Percentiles rank a stretch among this genome's conserved stretches.
These are phyloP conservation scores for Daphoenositta chrysoptera DNA, from an alignment of 2,113 vertebrate genomes.

Conservation along the genomic window DNA sequence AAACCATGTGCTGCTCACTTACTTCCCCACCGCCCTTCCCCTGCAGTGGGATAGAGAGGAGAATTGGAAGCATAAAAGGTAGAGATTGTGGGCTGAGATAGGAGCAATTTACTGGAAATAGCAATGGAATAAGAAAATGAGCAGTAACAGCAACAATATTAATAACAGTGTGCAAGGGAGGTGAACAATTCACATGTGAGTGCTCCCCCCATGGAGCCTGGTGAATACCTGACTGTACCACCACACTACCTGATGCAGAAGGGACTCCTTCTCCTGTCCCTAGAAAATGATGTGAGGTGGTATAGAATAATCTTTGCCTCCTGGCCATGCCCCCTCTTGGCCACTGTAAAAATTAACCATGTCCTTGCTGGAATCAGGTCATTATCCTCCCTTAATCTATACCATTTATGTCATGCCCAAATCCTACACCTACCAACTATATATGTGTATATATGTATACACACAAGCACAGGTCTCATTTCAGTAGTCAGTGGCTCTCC, in stretches of 20 bases:
- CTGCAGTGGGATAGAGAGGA: background rate
- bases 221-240: background rate
- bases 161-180: background rate
- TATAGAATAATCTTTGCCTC: background rate
- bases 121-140: background rate
- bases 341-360: background rate
- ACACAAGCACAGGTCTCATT: background rate
- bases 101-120: background rate
- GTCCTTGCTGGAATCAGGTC: background rate
- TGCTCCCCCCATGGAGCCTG: background rate
- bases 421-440: background rate
- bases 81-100: background rate
- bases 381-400: background rate
- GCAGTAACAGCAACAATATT: background rate
- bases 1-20: background rate
- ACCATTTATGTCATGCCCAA: background rate
- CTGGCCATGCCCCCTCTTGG: background rate
- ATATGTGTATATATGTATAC: accelerated
- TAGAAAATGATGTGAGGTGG: background rate
- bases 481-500: background rate
- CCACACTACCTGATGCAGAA: accelerated
- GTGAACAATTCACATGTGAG: background rate
- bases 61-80: background rate
- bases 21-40: background rate
- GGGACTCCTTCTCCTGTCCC: background rate